phyloP scores from a whole-genome alignment of 2,888 invertebrate genomes.

The Stenurella melanura region DNA sequence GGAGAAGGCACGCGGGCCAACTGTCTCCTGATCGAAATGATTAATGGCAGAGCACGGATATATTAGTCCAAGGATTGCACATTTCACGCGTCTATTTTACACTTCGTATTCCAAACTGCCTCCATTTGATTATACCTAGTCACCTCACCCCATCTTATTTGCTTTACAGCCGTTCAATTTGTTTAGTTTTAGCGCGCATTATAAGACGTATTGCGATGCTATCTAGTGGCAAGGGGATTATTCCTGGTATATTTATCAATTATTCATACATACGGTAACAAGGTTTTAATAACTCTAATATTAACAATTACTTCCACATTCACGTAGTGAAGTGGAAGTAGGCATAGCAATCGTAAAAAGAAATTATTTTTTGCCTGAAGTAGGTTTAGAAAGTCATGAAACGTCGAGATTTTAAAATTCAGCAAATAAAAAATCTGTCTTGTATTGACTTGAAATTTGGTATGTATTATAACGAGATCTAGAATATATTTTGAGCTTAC shows the following conservation, averaged over 20 bases:
- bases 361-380: no score
- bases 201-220: not conserved
- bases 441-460: no score
- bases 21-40: slow-evolving; percentile 69
- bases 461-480: no score
- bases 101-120: slow-evolving; percentile 54
- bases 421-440: no score
- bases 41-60: slow-evolving; percentile 69
- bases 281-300: no score
- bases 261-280: no score
- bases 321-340: no score
- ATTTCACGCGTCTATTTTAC: slow-evolving; percentile 63
- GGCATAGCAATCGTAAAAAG: no score
- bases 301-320: no score
- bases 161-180: slow-evolving; percentile 24
- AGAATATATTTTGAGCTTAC: no score
- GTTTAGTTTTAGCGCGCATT: not conserved
- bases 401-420: no score
- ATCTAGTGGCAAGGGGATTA: not conserved
- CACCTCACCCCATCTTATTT: slow-evolving; percentile 46
- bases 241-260: not conserved
- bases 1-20: slow-evolving; percentile 66
- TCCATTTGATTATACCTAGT: slow-evolving; percentile 41
- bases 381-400: no score
- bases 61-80: slow-evolving; percentile 66